Percentiles rank a stretch among this genome's conserved stretches.
These are phyloP conservation scores for Parotocinclus haroldoi DNA, from an alignment of 2,797 vertebrate species.

Conservation along the genomic window DNA sequence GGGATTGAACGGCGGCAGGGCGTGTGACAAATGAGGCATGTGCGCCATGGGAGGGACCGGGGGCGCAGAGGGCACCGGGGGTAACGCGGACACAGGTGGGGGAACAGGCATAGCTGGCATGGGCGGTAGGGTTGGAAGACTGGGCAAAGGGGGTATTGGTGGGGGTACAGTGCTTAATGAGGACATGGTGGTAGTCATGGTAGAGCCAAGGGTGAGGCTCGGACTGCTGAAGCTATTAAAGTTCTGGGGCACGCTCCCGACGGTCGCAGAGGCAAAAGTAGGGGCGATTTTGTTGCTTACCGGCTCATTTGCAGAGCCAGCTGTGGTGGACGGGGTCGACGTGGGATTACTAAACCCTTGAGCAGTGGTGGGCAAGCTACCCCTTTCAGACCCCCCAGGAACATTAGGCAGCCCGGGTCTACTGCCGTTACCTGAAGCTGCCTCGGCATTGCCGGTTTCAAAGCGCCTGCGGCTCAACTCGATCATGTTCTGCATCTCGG, in stretches of 20 bases:
- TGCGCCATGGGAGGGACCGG: slow-evolving; percentile 88
- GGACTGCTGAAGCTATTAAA: slow-evolving; percentile 86
- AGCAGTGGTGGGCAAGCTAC: slow-evolving; percentile 79
- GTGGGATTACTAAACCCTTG: slow-evolving; percentile 85
- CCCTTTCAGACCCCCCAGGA: slow-evolving; percentile 80
- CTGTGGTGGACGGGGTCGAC: slow-evolving; percentile 78
- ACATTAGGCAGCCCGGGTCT: slow-evolving; percentile 80
- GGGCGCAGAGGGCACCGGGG: slow-evolving; percentile 85
- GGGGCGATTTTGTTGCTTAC: slow-evolving; percentile 80
- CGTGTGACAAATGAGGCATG: slow-evolving; percentile 83
- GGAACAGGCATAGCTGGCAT: slow-evolving; percentile 89
- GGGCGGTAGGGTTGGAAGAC: slow-evolving; percentile 82
- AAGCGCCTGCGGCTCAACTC: slow-evolving; percentile 98
- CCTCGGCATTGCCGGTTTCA: slow-evolving; percentile 85
- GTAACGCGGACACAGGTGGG: slow-evolving; percentile 86
- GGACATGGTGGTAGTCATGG: slow-evolving; percentile 84
- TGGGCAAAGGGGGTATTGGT: slow-evolving; percentile 88
- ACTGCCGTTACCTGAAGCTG: slow-evolving; percentile 82
- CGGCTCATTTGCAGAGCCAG: slow-evolving; percentile 83
- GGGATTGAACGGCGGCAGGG: slow-evolving; percentile 89
- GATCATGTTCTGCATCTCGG: slow-evolving; percentile 99
- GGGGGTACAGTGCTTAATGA: slow-evolving; percentile 88
- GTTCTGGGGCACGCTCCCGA: slow-evolving; percentile 82
- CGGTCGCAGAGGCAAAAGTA: slow-evolving; percentile 78
- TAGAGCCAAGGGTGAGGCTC: slow-evolving; percentile 75